These are phyloP conservation scores for Cosmia pyralina DNA, from an alignment of 2,888 invertebrate species.

Conservation along the genomic window DNA sequence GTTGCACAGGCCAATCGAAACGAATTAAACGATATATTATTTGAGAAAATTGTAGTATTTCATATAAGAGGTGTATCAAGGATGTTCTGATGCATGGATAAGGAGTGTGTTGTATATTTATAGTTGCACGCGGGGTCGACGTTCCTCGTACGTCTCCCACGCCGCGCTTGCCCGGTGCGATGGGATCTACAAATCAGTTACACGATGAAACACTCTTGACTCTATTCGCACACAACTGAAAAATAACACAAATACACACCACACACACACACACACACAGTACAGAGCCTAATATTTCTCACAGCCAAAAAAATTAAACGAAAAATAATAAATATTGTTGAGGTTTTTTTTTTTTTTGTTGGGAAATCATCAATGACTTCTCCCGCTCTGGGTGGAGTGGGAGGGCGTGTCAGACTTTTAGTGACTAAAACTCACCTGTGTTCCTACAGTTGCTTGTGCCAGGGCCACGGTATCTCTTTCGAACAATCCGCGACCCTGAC, in stretches of 20 bases:
- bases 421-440: no score
- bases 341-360: no score
- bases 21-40: slow-evolving; percentile 6
- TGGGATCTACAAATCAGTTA: slow-evolving; percentile 78
- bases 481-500: no score
- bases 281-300: not conserved
- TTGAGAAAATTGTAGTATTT: slow-evolving; percentile 40
- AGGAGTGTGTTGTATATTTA: slow-evolving; percentile 84
- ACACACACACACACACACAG: no score
- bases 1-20: not conserved
- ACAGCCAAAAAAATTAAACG: not conserved
- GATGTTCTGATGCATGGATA: slow-evolving; percentile 80
- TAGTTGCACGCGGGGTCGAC: slow-evolving; percentile 88
- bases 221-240: slow-evolving; percentile 66
- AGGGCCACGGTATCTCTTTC: no score
- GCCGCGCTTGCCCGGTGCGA: slow-evolving; percentile 75
- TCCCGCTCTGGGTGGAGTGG: no score
- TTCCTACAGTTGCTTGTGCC: no score
- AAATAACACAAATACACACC: slow-evolving; percentile 21
- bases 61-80: slow-evolving; percentile 70
- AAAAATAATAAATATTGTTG: slow-evolving; percentile 3
- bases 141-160: slow-evolving; percentile 86
- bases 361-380: no score
- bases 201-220: slow-evolving; percentile 60
- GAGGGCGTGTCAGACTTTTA: no score